Evolutionary conservation across 2,888 invertebrate genomes (phyloP).

Genomic region (Andrena dorsata): DNA sequence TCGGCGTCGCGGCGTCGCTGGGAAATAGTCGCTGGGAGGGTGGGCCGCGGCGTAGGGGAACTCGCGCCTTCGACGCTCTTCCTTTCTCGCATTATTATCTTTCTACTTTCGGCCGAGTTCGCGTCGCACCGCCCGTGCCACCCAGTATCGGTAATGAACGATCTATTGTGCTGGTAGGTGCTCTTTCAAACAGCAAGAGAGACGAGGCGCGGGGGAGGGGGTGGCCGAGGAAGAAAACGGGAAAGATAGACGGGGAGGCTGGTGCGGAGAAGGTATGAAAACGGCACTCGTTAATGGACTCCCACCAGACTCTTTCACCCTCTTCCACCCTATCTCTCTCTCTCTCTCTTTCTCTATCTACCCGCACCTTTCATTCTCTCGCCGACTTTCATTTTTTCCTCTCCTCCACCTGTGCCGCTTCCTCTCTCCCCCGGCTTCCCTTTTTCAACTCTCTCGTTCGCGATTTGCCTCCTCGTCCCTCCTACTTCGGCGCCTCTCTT

Average conservation of each 20-base stretch:
- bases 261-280: slow-evolving; percentile 76
- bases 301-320: slow-evolving; percentile 67
- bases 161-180: slow-evolving; percentile 81
- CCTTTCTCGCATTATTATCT: slow-evolving; percentile 75
- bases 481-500: background rate
- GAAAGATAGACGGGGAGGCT: slow-evolving; percentile 35
- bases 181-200: slow-evolving; percentile 65
- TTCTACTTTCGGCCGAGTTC: slow-evolving; percentile 65
- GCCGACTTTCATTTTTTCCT: slow-evolving; percentile 15
- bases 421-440: slow-evolving; percentile 16
- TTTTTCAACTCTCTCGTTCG: slow-evolving; percentile 14
- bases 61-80: slow-evolving; percentile 53
- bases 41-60: slow-evolving; percentile 17
- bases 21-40: slow-evolving; percentile 14
- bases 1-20: background rate
- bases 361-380: slow-evolving; percentile 19
- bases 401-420: background rate
- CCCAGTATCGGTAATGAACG: slow-evolving; percentile 83
- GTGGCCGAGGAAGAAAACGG: slow-evolving; percentile 28
- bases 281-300: slow-evolving; percentile 82
- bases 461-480: slow-evolving; percentile 17
- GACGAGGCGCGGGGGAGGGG: slow-evolving; percentile 37
- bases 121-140: slow-evolving; percentile 52
- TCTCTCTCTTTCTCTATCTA: slow-evolving; percentile 34
- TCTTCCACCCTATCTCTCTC: slow-evolving; percentile 31